phyloP scores from a whole-genome alignment of 2,797 vertebrate genomes.

The Ctenochaetus hawaiiensis region DNA sequence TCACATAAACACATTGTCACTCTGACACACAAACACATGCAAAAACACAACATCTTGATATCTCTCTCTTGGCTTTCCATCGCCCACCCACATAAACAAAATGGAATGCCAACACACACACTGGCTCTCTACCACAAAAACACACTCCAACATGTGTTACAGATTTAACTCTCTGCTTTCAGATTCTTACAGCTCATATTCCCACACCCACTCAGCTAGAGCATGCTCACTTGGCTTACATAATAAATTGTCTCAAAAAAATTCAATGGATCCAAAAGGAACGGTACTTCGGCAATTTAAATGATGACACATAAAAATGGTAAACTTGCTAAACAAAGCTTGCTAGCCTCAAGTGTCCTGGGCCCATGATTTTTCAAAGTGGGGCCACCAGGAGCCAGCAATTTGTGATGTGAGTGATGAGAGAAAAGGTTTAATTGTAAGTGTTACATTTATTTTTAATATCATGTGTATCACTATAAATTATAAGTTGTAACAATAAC shows the following conservation, averaged over 20 bases:
- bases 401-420: too few species aligned
- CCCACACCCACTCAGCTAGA: slow-evolving; percentile 79
- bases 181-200: slow-evolving; percentile 43
- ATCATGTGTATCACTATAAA: too few species aligned
- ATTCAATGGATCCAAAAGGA: slow-evolving; percentile 32
- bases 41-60: slow-evolving; percentile 24
- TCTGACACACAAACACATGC: slow-evolving; percentile 12
- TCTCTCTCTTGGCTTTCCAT: slow-evolving; percentile 28
- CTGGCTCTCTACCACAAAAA: slow-evolving; percentile 49
- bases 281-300: neutral
- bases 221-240: slow-evolving; percentile 18
- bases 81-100: slow-evolving; percentile 48
- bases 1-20: slow-evolving; percentile 34
- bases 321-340: slow-evolving; percentile 14
- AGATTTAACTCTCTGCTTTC: slow-evolving; percentile 44
- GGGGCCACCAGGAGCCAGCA: too few species aligned
- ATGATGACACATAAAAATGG: neutral
- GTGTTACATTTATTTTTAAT: too few species aligned
- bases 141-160: slow-evolving; percentile 49
- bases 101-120: slow-evolving; percentile 32
- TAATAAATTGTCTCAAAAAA: slow-evolving; percentile 2
- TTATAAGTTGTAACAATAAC: too few species aligned
- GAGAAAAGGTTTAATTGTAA: too few species aligned
- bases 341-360: neutral
- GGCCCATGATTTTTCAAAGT: too few species aligned